Evolutionary conservation across 2,113 vertebrate genomes (phyloP).

Genomic region (Sminthopsis crassicaudata): DNA sequence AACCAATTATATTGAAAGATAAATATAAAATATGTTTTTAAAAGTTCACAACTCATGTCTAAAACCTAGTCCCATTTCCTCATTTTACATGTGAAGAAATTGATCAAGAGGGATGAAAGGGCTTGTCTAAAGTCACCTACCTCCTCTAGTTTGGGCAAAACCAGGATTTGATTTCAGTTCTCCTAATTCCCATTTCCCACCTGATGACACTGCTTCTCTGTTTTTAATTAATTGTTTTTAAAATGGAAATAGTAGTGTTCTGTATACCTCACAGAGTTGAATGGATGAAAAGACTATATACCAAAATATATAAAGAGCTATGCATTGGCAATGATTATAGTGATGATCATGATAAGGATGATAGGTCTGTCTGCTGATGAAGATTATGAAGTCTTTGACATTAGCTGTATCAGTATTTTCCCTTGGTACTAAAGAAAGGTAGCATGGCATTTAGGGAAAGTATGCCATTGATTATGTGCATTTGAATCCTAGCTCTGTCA

Average conservation of each 20-base stretch:
- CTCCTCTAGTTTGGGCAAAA: background rate
- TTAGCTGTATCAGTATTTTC: constrained; percentile 19
- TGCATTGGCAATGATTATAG: background rate
- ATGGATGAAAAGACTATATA: background rate
- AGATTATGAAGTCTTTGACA: background rate
- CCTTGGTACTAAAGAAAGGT: constrained; percentile 21
- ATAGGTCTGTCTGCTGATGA: constrained; percentile 4
- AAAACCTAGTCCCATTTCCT: background rate
- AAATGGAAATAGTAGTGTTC: constrained; percentile 21
- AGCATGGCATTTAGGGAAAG: background rate
- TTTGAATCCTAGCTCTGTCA: background rate
- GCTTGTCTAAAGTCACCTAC: background rate
- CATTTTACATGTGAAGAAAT: constrained; percentile 38
- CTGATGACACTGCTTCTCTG: background rate
- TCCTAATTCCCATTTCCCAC: background rate
- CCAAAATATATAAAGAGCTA: background rate
- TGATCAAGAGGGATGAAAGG: constrained; percentile 22
- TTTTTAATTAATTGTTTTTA: constrained; percentile 41
- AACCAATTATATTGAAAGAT: background rate
- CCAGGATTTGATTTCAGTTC: background rate
- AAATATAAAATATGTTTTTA: background rate
- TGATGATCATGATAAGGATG: background rate
- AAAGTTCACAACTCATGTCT: background rate
- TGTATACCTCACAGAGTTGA: background rate
- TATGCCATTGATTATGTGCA: background rate